Conservation (phyloP, 2,797 vertebrate genomes). For the Sandelia bainsii region DNA sequence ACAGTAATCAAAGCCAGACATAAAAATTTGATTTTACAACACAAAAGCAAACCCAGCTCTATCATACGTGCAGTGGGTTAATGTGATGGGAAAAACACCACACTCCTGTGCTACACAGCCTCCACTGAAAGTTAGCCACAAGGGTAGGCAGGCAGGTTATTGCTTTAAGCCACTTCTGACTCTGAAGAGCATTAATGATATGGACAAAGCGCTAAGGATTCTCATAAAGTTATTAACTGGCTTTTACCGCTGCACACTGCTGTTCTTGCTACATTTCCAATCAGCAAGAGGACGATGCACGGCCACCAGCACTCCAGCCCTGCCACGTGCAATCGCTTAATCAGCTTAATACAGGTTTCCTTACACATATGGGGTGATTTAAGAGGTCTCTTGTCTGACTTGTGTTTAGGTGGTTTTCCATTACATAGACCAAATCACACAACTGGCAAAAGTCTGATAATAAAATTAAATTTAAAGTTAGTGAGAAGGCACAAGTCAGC, state of each 20-base stretch:
- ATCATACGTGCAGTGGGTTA: slow-evolving; percentile 22
- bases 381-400: slow-evolving; percentile 83
- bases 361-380: slow-evolving; percentile 81
- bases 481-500: background rate
- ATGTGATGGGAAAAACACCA: slow-evolving; percentile 32
- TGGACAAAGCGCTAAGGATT: slow-evolving; percentile 70
- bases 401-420: slow-evolving; percentile 73
- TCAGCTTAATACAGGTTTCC: slow-evolving; percentile 86
- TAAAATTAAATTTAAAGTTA: slow-evolving; percentile 4
- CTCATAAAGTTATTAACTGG: slow-evolving; percentile 72
- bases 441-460: background rate
- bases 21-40: background rate
- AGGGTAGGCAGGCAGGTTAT: slow-evolving; percentile 56
- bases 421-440: background rate
- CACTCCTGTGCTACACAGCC: slow-evolving; percentile 25
- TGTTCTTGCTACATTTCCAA: slow-evolving; percentile 60
- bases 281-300: slow-evolving; percentile 69
- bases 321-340: slow-evolving; percentile 77
- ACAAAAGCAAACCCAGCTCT: slow-evolving; percentile 23
- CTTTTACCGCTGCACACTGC: slow-evolving; percentile 62
- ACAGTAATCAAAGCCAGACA: background rate
- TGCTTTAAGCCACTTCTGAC: slow-evolving; percentile 68
- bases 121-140: slow-evolving; percentile 49
- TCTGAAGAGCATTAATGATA: slow-evolving; percentile 73
- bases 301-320: slow-evolving; percentile 81